Percentiles rank a stretch among this genome's conserved stretches.
Conservation (phyloP, 2,113 vertebrate species). For the Melanocharis versteri region DNA sequence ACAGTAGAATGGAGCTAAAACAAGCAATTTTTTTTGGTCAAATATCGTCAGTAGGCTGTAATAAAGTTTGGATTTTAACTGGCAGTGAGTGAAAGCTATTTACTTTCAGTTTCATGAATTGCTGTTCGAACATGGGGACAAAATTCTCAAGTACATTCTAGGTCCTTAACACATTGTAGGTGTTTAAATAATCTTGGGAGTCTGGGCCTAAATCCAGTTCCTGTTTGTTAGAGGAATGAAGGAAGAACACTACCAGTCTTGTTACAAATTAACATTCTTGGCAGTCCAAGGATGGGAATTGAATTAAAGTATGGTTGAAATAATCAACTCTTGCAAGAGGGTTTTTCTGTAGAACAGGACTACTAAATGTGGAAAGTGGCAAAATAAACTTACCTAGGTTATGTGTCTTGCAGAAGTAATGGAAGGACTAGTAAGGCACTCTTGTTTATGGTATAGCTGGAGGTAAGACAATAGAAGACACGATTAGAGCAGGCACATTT, state of each 20-base stretch:
- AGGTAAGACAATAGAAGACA: neutral
- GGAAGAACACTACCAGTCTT: neutral
- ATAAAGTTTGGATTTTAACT: neutral
- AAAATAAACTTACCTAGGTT: neutral
- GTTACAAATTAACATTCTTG: neutral
- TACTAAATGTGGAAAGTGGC: neutral
- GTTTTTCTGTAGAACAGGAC: neutral
- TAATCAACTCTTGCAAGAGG: neutral
- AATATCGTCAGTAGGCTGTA: neutral
- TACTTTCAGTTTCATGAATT: neutral
- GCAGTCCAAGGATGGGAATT: neutral
- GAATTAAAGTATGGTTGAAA: neutral
- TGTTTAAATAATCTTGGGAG: neutral
- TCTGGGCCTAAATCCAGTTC: slow-evolving; percentile 10
- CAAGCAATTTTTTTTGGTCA: neutral
- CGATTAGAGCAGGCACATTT: fast-evolving
- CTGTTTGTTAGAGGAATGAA: neutral
- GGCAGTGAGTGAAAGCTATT: neutral
- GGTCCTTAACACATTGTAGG: neutral
- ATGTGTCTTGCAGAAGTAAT: neutral
- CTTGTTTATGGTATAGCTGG: neutral
- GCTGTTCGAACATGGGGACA: neutral
- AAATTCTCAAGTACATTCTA: neutral
- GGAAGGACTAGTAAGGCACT: neutral
- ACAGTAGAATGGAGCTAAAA: neutral